Conservation (phyloP, 2,113 vertebrate genomes). For the Tachuris rubrigastra region DNA sequence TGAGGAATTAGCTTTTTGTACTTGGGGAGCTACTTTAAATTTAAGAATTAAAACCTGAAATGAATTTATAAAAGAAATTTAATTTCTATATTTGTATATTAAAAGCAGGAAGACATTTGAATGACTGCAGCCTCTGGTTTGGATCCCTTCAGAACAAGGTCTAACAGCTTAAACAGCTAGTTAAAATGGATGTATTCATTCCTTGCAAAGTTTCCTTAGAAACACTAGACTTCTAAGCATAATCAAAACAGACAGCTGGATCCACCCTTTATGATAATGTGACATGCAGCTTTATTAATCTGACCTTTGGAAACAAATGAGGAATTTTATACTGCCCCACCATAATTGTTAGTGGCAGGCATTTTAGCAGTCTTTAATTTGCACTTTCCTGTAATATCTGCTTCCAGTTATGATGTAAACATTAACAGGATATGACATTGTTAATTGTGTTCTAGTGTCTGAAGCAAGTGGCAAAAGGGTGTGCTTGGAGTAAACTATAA, state of each 20-base stretch:
- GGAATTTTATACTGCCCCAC: slow-evolving; percentile 73
- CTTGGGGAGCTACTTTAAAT: not conserved
- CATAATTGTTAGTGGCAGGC: slow-evolving; percentile 79
- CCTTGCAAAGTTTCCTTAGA: slow-evolving; percentile 47
- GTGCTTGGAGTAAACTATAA: slow-evolving; percentile 3
- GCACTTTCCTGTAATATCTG: slow-evolving; percentile 74
- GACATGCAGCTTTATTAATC: slow-evolving; percentile 79
- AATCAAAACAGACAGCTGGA: slow-evolving; percentile 81
- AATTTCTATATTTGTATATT: not conserved
- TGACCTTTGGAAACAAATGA: slow-evolving; percentile 81
- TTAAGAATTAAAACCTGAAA: not conserved
- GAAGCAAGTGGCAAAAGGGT: not conserved
- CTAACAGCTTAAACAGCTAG: slow-evolving; percentile 26
- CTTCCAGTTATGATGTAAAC: slow-evolving; percentile 58
- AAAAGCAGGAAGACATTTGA: slow-evolving; percentile 19
- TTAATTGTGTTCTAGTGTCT: slow-evolving; percentile 1
- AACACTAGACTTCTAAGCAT: slow-evolving; percentile 41
- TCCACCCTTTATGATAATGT: slow-evolving; percentile 83
- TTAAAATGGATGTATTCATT: slow-evolving; percentile 34
- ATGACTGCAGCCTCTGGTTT: not conserved
- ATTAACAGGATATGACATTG: slow-evolving; percentile 58
- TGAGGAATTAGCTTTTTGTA: not conserved
- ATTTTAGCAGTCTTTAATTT: slow-evolving; percentile 77
- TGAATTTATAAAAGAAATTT: not conserved
- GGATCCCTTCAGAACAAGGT: not conserved